Base-by-base conservation (phyloP, 2,888 invertebrate species). In the Agrilus mali region DNA sequence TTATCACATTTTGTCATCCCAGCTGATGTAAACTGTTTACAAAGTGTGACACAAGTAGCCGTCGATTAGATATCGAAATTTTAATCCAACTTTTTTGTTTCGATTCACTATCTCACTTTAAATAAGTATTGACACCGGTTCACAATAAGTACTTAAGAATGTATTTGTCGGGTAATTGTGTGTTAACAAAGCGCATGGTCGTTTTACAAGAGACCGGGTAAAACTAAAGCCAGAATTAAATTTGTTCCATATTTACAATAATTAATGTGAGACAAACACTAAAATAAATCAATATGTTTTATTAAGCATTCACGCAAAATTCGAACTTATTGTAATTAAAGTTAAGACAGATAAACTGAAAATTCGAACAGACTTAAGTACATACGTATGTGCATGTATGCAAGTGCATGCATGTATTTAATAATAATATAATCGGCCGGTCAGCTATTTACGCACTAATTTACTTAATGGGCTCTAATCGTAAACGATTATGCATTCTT, bases 171-270 rank as follows among this genome's bases (percentile, higher is more conserved):
- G 31, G 1, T 4, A 7, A 39, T 15, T 13, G n/a, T 16, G 33
- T 7, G 14, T 15, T 22, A 39, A 39, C 33, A 17, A 34, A 10
- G 10, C 10, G 20, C 16, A 16, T 35, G 22, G 34, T 6, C 35
- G 32, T 27, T 27, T 27, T 27, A 5, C 27, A 44, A 44, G 38
- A 40, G 41, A 44, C 40, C 40, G 41, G 34, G 35, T 33, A 36
- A 8, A 53, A 62, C 62, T 63, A 57, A 60, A 51, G 44, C 54
- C 56, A 58, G 54, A 61, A 60, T 56, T 60, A 61, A 62, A 61
- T 60, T 58, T 56, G 57, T 54, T 59, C 61, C 55, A 64, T 63
- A 64, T 64, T 64, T 64, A 64, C 63, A 60, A 63, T 62, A 57
- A 62, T 63, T 64, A 59, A 62, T 60, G 58, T 55, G 58, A 54